Base-by-base conservation (phyloP, 2,113 vertebrate species). In the Callipepla squamata region DNA sequence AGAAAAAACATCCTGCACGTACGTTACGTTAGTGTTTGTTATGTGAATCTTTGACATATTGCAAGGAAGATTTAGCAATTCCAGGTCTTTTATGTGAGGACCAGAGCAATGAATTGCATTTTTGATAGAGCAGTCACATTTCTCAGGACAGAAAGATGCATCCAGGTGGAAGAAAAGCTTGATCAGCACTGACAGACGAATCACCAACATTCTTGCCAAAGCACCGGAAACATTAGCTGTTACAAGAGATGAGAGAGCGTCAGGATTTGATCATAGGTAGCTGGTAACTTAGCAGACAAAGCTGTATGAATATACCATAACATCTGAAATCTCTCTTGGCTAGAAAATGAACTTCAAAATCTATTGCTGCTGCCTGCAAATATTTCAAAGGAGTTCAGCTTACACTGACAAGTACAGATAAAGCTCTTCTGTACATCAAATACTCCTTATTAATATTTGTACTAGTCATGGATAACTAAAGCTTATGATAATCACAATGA, bases 1-100 rank as follows among this genome's bases (percentile, higher is more conserved):
- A 6, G 96, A 93, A 85, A 99, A 98, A 87, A 96, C 98, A 67
- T 67, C 72, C 34, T 88, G 94, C 74, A 99, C 92, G 58, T 96
- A 15, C 0, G 92, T 93, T 44, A 97, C 90, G 5, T 72, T 80
- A 62, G 98, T 97, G 3, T 6, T 7, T 3, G 51, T 96, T 50
- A 99, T 80, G 53, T 87, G 57, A 47, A 98, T 79, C 68, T 89
- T 73, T 19, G 97, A 97, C 95, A 97, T 23, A 84, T 97, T 97
- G 85, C 85, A 55, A 76, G 97, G 97, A 74, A 97, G 92, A 73
- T 85, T 51, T 44, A 98, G 92, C 0, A 18, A 67, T 5, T 94
- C 66, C 82, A 98, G 65, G 82, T 92, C 85, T 15, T 40, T 80
- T 90, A 98, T 87, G 34, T 55, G 47, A 23, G 48, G 59, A 7